Base-by-base conservation (phyloP, 2,888 invertebrate species). In the Acanthosepion esculentum region DNA sequence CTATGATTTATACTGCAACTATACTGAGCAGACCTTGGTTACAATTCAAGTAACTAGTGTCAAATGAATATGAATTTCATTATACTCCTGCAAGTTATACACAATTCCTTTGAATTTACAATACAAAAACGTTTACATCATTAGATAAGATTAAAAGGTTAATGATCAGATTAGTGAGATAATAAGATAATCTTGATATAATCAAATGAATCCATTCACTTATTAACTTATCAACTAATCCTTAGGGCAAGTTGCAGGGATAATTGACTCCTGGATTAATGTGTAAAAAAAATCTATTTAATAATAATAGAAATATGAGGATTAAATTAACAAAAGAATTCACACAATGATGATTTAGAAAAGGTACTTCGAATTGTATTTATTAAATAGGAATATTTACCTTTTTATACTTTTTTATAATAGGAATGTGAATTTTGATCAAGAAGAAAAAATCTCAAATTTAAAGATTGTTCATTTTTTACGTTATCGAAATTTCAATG, bases 281-380 rank as follows among this genome's bases (percentile, higher is more conserved):
- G 78, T 15, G 78, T 78, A 33, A 78, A 12, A 78, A 78, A 78
- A 12, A 12, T n/a, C n/a, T n/a, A n/a, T n/a, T n/a, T n/a, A n/a
- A 78, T 10, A 78, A n/a, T 18, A n/a, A 78, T n/a, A 78, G 12
- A 5, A 78, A 59, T 23, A 23, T 6, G 12, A 78, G 78, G 78
- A 78, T 78, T 78, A 78, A 33, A 78, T 78, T 78, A 78, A 33
- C 78, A 33, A 78, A 15, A 78, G 7, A 12, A n/a, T n/a, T 78
- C n/a, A n/a, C n/a, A 78, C n/a, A 78, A 78, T 78, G 78, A 78
- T 12, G n/a, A 78, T 78, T 78, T 78, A 78, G n/a, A 78, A 78
- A 33, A 78, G 33, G n/a, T 78, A 33, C 33, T 78, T 64, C 29
- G 64, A 29, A 64, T 64, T 33, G 33, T 78, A 78, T n/a, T 33